Evolutionary conservation across 2,113 vertebrate species (phyloP), one percentile per base, ranked within the genome.

Genomic region (Megaleporinus macrocephalus): DNA sequence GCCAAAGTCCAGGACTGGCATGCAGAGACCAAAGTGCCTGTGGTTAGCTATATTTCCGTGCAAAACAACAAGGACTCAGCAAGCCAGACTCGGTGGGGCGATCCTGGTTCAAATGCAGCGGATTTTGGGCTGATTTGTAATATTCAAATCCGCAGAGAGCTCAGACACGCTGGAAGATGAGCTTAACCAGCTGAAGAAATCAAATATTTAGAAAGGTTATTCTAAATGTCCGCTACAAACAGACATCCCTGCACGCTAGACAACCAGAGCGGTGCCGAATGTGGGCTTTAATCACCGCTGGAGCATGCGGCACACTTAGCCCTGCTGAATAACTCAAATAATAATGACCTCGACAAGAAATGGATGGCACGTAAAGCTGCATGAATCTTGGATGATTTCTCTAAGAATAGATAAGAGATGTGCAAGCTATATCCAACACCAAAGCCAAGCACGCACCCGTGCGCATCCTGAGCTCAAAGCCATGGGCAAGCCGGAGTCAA

Each of bases 171-270:
- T 80, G 81, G 83, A 89, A 84, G 33, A 1, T 49, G 53, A 57
- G 76, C 5, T 80, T 84, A 69, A 82, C 79, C 73, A 61, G 79
- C 44, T 18, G 73, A 53, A 44, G 83, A 82, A 85, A 90, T 91
- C 76, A 92, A 92, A 92, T 89, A 90, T 88, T 87, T 85, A 88
- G 85, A 84, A 84, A 85, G 84, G 80, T 87, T 83, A 88, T 89
- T 83, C 15, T 27, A 81, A 84, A 84, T 70, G 68, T 89, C 89
- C 86, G 84, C 89, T 86, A 86, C 74, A 78, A 79, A 14, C 76
- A 70, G 73, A 70, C 80, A 78, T 84, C 86, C 65, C 65, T 33
- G 65, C 15, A 18, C 20, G 27, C 27, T 20, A 20, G 65, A 20
- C 6, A 33, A 4, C 18, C 16, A 68, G 65, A 68, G 20, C 30